Evolutionary conservation across 2,113 vertebrate genomes (phyloP).

Genomic region (Bostrychus sinensis): DNA sequence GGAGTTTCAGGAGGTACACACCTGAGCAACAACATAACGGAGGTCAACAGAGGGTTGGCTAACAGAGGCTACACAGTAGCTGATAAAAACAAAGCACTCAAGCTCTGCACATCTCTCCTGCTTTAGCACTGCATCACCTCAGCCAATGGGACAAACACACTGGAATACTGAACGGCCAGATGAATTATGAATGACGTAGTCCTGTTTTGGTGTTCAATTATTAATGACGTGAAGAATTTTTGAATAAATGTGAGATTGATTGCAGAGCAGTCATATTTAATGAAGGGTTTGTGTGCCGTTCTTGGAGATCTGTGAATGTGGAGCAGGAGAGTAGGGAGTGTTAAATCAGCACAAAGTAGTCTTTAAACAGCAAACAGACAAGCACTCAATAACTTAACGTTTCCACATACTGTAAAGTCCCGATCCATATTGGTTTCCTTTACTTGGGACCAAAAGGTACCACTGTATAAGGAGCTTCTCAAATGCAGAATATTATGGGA

Average conservation of each 20-base stretch:
- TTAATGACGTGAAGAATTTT: conserved; percentile 23
- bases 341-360: conserved; percentile 40
- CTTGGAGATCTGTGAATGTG: conserved; percentile 24
- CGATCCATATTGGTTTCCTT: too few species aligned
- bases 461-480: too few species aligned
- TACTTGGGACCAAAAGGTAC: too few species aligned
- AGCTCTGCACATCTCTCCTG: conserved; percentile 30
- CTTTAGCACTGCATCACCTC: background rate
- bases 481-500: too few species aligned
- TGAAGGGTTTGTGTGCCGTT: conserved; percentile 30
- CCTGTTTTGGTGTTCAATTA: conserved; percentile 36
- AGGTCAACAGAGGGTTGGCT: conserved; percentile 71
- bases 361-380: conserved; percentile 21
- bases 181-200: conserved; percentile 28
- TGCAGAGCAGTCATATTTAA: conserved; percentile 25
- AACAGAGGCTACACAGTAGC: conserved; percentile 93
- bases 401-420: too few species aligned
- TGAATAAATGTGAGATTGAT: conserved; percentile 32
- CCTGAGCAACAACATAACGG: conserved; percentile 68
- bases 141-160: conserved; percentile 6
- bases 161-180: conserved; percentile 33
- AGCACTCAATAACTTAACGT: background rate
- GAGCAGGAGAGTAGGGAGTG: conserved; percentile 15
- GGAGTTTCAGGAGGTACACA: conserved; percentile 77
- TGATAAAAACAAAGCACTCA: conserved; percentile 51